Conservation (phyloP, 2,113 vertebrate genomes). For the Trematocara unimaculatum region DNA sequence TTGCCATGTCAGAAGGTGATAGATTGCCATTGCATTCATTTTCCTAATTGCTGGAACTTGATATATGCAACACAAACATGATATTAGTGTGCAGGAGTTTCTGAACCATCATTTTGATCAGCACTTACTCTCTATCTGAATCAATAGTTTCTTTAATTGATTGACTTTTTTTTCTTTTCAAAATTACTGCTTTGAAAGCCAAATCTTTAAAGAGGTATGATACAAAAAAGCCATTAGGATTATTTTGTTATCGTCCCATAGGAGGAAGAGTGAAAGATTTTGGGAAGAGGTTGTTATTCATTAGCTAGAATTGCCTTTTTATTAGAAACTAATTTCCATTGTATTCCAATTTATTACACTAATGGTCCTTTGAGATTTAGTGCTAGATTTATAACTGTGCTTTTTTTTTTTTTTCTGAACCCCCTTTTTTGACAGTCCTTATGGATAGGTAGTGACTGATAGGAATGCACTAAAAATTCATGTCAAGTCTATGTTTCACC, state of each 20-base stretch:
- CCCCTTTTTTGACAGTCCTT: not conserved
- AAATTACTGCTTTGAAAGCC: not conserved
- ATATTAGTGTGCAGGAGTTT: not conserved
- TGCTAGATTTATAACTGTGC: not conserved
- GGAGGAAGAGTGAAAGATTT: not conserved
- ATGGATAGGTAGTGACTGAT: not conserved
- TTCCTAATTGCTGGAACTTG: not conserved
- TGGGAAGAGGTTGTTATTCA: not conserved
- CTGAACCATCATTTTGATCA: not conserved
- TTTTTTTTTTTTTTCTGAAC: not conserved
- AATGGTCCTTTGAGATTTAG: not conserved
- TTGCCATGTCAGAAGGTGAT: not conserved
- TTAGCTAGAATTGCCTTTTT: not conserved
- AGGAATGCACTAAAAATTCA: not conserved
- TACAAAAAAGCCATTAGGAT: not conserved
- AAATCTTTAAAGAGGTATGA: not conserved
- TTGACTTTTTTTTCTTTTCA: not conserved
- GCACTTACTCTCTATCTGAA: not conserved
- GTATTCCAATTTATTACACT: not conserved
- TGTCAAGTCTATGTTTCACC: not conserved
- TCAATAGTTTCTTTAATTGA: not conserved
- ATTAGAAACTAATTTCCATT: not conserved
- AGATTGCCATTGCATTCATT: not conserved
- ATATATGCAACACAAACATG: not conserved
- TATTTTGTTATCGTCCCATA: not conserved